A percentile compares a stretch with the other conserved stretches of the same genome.
phyloP scores from a whole-genome alignment of 1,140 invertebrate genomes.

The Eciton burchellii region DNA sequence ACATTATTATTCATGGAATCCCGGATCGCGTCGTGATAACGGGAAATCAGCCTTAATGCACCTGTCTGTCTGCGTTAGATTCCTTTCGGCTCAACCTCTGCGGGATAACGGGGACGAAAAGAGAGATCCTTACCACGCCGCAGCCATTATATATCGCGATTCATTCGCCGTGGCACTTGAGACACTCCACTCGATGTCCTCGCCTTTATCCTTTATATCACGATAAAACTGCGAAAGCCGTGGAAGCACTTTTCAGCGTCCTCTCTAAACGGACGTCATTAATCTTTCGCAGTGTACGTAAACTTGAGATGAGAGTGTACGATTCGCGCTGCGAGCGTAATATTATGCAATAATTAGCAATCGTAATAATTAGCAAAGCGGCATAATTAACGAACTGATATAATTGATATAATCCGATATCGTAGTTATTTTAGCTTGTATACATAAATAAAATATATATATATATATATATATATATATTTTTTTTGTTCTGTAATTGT shows the following conservation, averaged over 20 bases:
- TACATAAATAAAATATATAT: too few relatives aligned
- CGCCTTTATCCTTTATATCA: conserved; percentile 35
- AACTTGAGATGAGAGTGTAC: conserved; percentile 7
- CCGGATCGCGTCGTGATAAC: conserved; percentile 59
- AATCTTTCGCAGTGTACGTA: conserved; percentile 25
- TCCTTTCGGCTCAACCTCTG: conserved; percentile 28
- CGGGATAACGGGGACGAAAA: conserved; percentile 9
- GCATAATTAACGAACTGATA: too few relatives aligned
- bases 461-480: too few relatives aligned
- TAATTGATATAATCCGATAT: too few relatives aligned
- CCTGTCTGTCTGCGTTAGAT: conserved; percentile 9
- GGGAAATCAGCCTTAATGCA: conserved; percentile 60
- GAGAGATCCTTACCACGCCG: neutral
- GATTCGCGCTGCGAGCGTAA: neutral
- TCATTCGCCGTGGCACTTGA: conserved; percentile 27
- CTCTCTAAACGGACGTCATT: conserved; percentile 18
- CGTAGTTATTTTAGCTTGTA: too few relatives aligned
- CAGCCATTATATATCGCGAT: conserved; percentile 33
- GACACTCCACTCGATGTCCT: conserved; percentile 35
- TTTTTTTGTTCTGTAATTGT: too few relatives aligned
- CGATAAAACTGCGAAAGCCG: conserved; percentile 42
- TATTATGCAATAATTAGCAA: neutral
- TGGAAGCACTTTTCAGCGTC: conserved; percentile 13
- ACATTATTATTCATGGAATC: conserved; percentile 73
- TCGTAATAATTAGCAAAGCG: neutral